Percentiles rank a stretch among this genome's conserved stretches.
Evolutionary conservation across 2,113 vertebrate species (phyloP).

Genomic region (Circaetus gallicus): DNA sequence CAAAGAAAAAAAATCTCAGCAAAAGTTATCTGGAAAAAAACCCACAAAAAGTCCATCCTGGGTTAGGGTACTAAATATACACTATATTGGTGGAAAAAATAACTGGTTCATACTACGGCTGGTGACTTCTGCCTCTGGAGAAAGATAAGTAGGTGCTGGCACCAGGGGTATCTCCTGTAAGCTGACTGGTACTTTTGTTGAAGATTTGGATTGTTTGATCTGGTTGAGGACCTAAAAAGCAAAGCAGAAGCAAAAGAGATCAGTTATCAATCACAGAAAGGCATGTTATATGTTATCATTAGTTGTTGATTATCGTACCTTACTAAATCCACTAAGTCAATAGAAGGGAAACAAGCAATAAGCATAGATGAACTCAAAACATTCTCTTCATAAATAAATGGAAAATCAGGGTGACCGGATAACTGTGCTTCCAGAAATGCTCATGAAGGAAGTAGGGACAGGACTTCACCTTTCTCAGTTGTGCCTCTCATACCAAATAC

Average conservation of each 20-base stretch:
- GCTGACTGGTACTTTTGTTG: constrained; percentile 39
- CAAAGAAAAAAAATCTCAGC: not conserved
- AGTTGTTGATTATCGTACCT: not conserved
- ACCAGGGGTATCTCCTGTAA: constrained; percentile 61
- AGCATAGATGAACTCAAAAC: not conserved
- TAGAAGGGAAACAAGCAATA: not conserved
- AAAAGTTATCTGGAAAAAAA: not conserved
- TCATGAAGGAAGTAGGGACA: not conserved
- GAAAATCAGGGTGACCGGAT: not conserved
- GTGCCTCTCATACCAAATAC: not conserved
- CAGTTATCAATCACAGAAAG: not conserved
- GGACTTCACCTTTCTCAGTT: not conserved
- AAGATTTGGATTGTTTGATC: constrained; percentile 66
- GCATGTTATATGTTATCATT: not conserved
- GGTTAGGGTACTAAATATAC: not conserved
- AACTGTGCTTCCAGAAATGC: not conserved
- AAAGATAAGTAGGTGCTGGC: constrained; percentile 50
- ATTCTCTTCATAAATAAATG: not conserved
- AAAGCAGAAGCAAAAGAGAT: not conserved
- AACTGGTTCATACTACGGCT: constrained; percentile 69
- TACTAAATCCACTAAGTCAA: not conserved
- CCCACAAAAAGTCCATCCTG: not conserved
- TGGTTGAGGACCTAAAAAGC: constrained; percentile 67
- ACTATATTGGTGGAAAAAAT: not conserved
- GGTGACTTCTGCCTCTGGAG: constrained; percentile 71